Base-by-base conservation (phyloP, 1,140 invertebrate genomes). In the Conus betulinus region DNA sequence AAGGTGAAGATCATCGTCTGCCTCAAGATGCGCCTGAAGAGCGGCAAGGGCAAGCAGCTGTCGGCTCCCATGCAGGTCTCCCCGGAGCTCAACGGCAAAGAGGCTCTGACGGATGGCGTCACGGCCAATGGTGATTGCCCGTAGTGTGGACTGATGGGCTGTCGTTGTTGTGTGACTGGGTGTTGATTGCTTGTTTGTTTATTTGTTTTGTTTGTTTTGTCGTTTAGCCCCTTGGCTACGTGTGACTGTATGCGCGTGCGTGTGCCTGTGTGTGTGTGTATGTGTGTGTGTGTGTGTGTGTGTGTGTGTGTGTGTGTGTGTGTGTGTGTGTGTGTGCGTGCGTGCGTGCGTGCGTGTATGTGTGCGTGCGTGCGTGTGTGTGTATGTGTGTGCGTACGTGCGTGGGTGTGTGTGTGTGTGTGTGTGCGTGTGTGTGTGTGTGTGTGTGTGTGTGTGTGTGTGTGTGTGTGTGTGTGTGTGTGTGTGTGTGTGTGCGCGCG, bases 1-100 rank as follows among this genome's bases (percentile, higher is more conserved):
- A 95, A 95, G 88, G 93, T 94, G 0, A 93, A 93, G 55, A 81
- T 92, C 13, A 93, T 94, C 20, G 93, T 94, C 25, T 91, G 92
- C 78, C 87, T 92, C 17, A 91, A 94, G 88, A 85, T 90, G 52
- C 91, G 92, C 88, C 88, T 91, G 27, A 89, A 89, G 55, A 89
- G 88, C 39, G 87, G 89, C 78, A 92, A 93, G 82, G 89, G 89
- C 71, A 92, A 92, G 87, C 90, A 88, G 6, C 90, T 85, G 4
- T 90, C 90, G n/a, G n/a, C 74, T 3, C 20, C 89, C 25, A 71
- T 88, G 55, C 85, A 84, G 53, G 90, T 90, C 15, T 89, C 90
- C 25, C 89, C 90, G 25, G 93, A 92, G 60, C 79, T 93, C 27
- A 94, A 94, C 89, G 94, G 93, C 3, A 94, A 93, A 87, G 90